These are phyloP conservation scores for Geodia barretti DNA, from an alignment of 37 sponge, comb jelly and placozoan genomes.

Conservation along the genomic window DNA sequence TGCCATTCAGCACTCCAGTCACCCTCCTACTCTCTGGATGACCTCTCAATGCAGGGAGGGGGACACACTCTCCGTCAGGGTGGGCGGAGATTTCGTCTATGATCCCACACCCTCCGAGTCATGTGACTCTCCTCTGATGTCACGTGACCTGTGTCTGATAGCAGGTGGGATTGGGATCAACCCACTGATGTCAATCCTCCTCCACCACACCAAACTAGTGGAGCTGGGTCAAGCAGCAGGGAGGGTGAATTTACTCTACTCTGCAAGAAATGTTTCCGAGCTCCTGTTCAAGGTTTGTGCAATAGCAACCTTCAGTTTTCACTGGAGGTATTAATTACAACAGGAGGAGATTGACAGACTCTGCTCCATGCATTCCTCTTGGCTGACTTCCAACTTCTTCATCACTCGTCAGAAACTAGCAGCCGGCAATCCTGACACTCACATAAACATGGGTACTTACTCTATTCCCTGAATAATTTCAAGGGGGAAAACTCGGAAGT, in stretches of 20 bases:
- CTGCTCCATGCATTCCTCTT: background rate
- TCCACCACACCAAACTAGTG: slow-evolving; percentile 36
- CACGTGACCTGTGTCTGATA: slow-evolving; percentile 53
- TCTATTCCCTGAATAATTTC: too few relatives aligned
- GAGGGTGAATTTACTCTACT: slow-evolving; percentile 64
- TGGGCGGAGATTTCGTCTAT: slow-evolving; percentile 79
- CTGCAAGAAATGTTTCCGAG: slow-evolving; percentile 32
- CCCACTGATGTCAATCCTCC: slow-evolving; percentile 80
- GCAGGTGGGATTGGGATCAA: slow-evolving; percentile 89
- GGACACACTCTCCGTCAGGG: slow-evolving; percentile 42
- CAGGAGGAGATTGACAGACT: slow-evolving; percentile 40
- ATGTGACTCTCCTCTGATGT: background rate
- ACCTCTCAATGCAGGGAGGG: slow-evolving; percentile 67
- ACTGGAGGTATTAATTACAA: background rate
- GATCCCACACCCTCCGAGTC: slow-evolving; percentile 19
- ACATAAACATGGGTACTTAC: background rate
- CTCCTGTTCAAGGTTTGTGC: slow-evolving; percentile 70
- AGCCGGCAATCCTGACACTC: background rate
- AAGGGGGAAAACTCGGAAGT: too few relatives aligned
- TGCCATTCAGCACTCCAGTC: slow-evolving; percentile 73
- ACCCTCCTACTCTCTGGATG: slow-evolving; percentile 87
- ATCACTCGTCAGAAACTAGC: slow-evolving; percentile 30
- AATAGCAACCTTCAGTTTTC: background rate
- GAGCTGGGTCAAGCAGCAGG: background rate
- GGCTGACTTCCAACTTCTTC: slow-evolving; percentile 41